These are phyloP conservation scores for Harpegnathos saltator DNA, from an alignment of 1,140 invertebrate genomes.

Conservation along the genomic window DNA sequence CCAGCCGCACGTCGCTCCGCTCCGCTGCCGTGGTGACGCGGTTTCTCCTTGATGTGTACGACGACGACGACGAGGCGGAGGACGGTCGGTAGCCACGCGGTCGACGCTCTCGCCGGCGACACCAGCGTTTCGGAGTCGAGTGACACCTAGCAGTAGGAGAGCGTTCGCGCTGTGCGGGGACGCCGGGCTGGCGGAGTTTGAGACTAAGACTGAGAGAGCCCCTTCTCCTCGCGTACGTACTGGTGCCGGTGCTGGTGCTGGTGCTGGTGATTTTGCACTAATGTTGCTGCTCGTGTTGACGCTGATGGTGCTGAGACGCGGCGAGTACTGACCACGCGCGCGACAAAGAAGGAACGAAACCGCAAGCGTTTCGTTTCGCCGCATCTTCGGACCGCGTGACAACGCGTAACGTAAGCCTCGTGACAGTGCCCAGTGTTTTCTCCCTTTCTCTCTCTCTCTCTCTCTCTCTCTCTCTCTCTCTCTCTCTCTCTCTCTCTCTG, in stretches of 20 bases:
- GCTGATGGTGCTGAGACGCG: constrained; percentile 52
- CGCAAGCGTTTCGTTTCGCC: too few relatives aligned
- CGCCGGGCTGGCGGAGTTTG: constrained; percentile 44
- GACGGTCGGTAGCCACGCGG: constrained; percentile 73
- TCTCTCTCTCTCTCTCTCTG: too few relatives aligned
- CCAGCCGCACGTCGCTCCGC: constrained; percentile 3
- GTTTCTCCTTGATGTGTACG: constrained; percentile 76
- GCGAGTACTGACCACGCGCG: constrained; percentile 58
- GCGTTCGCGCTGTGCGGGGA: constrained; percentile 54
- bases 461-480: too few relatives aligned
- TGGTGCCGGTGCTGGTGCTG: constrained; percentile 54
- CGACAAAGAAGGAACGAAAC: too few relatives aligned
- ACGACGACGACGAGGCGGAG: constrained; percentile 64
- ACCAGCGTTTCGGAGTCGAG: constrained; percentile 54
- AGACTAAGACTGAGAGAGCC: too few relatives aligned
- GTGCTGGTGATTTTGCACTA: too few relatives aligned
- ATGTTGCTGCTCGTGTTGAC: constrained; percentile 44
- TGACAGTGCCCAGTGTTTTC: too few relatives aligned
- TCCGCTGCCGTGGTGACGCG: constrained; percentile 38
- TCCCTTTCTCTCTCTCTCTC: too few relatives aligned
- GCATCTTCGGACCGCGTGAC: too few relatives aligned
- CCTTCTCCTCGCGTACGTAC: constrained; percentile 15
- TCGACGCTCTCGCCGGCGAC: constrained; percentile 64
- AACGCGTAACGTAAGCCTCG: too few relatives aligned
- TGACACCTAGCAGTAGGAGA: constrained; percentile 76